Conservation (phyloP, 2,113 vertebrate species). For the Cyrtonyx montezumae region DNA sequence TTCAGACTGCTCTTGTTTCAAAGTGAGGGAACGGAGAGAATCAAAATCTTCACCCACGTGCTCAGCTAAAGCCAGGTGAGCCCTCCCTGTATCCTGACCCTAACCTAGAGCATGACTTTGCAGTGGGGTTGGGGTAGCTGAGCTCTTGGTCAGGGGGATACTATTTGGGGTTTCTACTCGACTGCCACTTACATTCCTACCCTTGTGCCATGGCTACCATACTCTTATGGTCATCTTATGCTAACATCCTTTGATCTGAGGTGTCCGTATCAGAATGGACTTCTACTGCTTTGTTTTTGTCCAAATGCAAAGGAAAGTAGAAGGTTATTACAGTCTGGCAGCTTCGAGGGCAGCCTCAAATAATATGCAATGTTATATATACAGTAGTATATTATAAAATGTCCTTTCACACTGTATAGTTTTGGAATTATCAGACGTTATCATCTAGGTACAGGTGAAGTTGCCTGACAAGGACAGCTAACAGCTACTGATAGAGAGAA, state of each 20-base stretch:
- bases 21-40: neutral
- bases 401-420: neutral
- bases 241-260: neutral
- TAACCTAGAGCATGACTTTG: neutral
- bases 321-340: neutral
- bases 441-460: neutral
- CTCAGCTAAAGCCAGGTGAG: neutral
- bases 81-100: neutral
- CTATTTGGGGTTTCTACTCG: neutral
- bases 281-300: neutral
- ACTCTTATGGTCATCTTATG: neutral
- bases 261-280: neutral
- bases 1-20: constrained; percentile 1
- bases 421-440: neutral
- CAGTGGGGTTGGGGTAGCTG: neutral
- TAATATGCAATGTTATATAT: neutral
- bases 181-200: neutral
- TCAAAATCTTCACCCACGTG: neutral
- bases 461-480: neutral
- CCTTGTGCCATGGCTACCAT: neutral
- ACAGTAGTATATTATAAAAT: neutral
- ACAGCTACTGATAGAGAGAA: neutral
- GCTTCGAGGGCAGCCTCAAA: neutral
- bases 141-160: fast-evolving
- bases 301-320: neutral